Evolutionary conservation across 1,140 invertebrate species (phyloP).

Genomic region (Saccostrea glomerata): DNA sequence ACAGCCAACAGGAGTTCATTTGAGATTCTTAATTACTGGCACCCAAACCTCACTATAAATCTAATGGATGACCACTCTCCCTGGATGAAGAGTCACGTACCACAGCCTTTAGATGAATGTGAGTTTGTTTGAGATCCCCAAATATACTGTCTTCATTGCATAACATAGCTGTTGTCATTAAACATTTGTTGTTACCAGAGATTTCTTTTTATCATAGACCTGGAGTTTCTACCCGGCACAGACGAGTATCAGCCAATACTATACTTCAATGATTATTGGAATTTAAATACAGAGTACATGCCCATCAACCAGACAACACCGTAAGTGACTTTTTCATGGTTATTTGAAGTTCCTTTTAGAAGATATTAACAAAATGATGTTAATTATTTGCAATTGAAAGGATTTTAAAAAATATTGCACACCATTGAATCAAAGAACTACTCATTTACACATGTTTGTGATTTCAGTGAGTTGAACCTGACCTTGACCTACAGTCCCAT

Average conservation of each 20-base stretch:
- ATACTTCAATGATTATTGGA: slow-evolving; percentile 99
- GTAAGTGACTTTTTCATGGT: slow-evolving; percentile 75
- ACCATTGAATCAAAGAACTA: neutral
- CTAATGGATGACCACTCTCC: slow-evolving; percentile 95
- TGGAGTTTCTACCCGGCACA: slow-evolving; percentile 91
- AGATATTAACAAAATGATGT: neutral
- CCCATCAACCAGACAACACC: slow-evolving; percentile 93
- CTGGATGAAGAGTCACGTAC: slow-evolving; percentile 92
- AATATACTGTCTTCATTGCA: neutral
- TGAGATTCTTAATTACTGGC: slow-evolving; percentile 98
- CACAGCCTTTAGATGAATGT: slow-evolving; percentile 95
- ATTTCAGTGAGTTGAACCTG: slow-evolving; percentile 80
- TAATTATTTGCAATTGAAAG: neutral
- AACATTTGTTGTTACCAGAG: neutral
- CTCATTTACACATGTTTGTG: neutral
- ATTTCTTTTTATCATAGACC: slow-evolving; percentile 80
- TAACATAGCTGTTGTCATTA: neutral
- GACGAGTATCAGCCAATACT: slow-evolving; percentile 95
- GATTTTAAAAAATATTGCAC: neutral
- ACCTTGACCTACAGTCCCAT: slow-evolving; percentile 95
- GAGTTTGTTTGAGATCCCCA: slow-evolving; percentile 68
- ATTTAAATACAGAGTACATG: slow-evolving; percentile 96
- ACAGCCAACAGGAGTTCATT: slow-evolving; percentile 71
- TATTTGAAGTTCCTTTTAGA: neutral
- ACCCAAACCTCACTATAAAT: slow-evolving; percentile 98